These are phyloP conservation scores for Tyria jacobaeae DNA, from an alignment of 2,888 invertebrate species.

Conservation along the genomic window DNA sequence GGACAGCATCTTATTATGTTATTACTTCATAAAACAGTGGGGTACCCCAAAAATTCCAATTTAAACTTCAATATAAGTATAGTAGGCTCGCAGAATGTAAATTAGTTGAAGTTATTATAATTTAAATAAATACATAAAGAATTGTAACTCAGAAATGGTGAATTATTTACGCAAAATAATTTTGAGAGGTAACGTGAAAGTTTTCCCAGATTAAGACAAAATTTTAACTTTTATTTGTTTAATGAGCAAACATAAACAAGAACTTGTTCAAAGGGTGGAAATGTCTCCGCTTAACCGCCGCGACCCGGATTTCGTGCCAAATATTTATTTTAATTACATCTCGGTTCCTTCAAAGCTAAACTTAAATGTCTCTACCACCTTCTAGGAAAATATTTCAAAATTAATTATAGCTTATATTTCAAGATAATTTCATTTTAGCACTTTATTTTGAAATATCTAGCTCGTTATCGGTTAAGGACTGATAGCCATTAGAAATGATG, in stretches of 20 bases:
- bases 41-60: constrained; percentile 11
- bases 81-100: constrained; percentile 25
- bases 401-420: constrained; percentile 56
- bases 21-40: background rate
- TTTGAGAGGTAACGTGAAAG: constrained; percentile 62
- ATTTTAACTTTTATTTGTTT: constrained; percentile 82
- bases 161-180: constrained; percentile 57
- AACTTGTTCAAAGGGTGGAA: constrained; percentile 84
- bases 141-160: constrained; percentile 45
- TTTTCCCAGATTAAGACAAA: constrained; percentile 73
- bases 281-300: constrained; percentile 82
- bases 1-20: background rate
- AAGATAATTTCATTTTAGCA: constrained; percentile 30
- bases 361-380: constrained; percentile 73
- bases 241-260: constrained; percentile 84
- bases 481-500: background rate
- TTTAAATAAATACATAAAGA: constrained; percentile 49
- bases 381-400: constrained; percentile 65
- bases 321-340: constrained; percentile 86
- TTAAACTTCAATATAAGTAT: constrained; percentile 17
- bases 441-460: constrained; percentile 6
- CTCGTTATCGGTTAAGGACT: background rate
- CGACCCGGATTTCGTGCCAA: constrained; percentile 83
- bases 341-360: constrained; percentile 73
- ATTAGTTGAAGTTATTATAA: constrained; percentile 43